phyloP scores from a whole-genome alignment of 2,888 invertebrate species.

The Psylliodes chrysocephalus region DNA sequence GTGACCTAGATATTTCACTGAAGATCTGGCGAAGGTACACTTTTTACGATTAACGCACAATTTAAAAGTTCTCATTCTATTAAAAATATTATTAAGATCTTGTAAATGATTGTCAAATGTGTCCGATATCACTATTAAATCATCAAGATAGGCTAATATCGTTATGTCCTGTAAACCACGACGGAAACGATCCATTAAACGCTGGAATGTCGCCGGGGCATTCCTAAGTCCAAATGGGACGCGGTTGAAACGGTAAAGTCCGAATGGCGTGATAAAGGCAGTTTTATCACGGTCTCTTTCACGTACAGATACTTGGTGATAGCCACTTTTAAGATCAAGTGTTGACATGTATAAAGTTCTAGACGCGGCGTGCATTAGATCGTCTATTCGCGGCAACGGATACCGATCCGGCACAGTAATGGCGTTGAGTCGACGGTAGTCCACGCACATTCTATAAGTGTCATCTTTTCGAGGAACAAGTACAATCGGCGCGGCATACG shows the following conservation, averaged over 20 bases:
- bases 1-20: not conserved
- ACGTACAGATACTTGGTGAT: conserved; percentile 54
- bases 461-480: conserved; percentile 55
- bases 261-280: conserved; percentile 38
- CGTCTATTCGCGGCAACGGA: conserved; percentile 60
- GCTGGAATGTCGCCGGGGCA: conserved; percentile 34
- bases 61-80: not conserved
- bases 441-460: too few species aligned
- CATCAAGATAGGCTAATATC: conserved; percentile 31
- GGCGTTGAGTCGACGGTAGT: too few species aligned
- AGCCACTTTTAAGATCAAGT: conserved; percentile 57
- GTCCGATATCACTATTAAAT: conserved; percentile 31
- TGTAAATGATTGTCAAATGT: conserved; percentile 14
- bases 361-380: conserved; percentile 56
- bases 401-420: conserved; percentile 49
- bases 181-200: conserved; percentile 36
- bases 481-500: conserved; percentile 58
- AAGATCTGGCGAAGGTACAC: not conserved
- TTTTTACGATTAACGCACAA: not conserved
- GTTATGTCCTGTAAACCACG: conserved; percentile 16
- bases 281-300: conserved; percentile 52
- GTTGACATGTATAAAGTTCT: conserved; percentile 48
- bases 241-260: conserved; percentile 33
- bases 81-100: not conserved
- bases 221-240: conserved; percentile 37